phyloP scores from a whole-genome alignment of 2,888 invertebrate genomes.

The Plagodis pulveraria region DNA sequence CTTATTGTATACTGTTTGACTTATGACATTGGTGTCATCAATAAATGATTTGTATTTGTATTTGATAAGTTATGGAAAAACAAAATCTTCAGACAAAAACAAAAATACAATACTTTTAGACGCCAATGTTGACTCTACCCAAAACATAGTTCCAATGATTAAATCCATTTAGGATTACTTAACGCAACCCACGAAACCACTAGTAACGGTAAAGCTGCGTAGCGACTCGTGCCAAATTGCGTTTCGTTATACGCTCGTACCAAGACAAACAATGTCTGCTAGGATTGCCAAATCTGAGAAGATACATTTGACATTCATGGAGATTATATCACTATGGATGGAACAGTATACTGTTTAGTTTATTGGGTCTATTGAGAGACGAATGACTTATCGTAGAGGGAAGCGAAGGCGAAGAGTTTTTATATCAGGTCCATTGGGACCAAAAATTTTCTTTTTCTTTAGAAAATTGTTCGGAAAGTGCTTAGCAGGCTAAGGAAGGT shows the following conservation, averaged over 20 bases:
- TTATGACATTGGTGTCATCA: no score
- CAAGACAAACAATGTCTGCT: slow-evolving; percentile 27
- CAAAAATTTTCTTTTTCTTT: no score
- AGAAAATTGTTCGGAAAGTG: no score
- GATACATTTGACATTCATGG: slow-evolving; percentile 28
- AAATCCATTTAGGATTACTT: neutral
- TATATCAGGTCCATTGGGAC: no score
- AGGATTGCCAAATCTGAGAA: slow-evolving; percentile 30
- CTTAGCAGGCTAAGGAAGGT: no score
- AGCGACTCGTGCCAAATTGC: slow-evolving; percentile 26
- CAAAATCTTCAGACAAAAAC: no score
- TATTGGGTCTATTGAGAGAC: neutral
- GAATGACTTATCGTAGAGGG: no score
- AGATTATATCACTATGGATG: slow-evolving; percentile 10
- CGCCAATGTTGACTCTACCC: neutral
- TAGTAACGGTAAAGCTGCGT: slow-evolving; percentile 3
- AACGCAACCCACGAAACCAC: neutral
- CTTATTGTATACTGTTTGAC: no score
- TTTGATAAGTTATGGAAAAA: no score
- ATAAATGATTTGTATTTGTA: no score
- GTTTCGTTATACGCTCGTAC: slow-evolving; percentile 14
- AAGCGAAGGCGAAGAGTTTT: no score
- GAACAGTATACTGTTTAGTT: neutral
- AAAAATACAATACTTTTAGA: no score
- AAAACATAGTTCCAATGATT: neutral